Evolutionary conservation across 2,797 vertebrate species (phyloP), one percentile per base, ranked within the genome.

Genomic region (Nannoperca australis): DNA sequence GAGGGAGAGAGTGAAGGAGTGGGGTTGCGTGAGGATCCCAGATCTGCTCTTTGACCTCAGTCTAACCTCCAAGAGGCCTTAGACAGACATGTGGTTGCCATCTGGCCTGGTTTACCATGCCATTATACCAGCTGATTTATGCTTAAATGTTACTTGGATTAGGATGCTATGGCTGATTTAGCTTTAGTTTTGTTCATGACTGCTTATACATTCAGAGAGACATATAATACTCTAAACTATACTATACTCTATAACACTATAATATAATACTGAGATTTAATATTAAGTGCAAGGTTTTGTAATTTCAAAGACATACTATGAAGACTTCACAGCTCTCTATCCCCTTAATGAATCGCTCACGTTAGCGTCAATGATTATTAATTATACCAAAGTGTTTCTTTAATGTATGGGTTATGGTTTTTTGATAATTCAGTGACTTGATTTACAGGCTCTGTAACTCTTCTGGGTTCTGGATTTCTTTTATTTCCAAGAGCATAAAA

Each of bases 31-130:
- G 76, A 82, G 85, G 85, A 90, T 84, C 74, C 72, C 70, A 73
- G 79, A 78, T 76, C 83, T 89, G 87, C 76, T 82, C 87, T 84
- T 89, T 92, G 91, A 92, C 90, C 90, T 79, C 76, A 59, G 59
- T 64, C 64, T 88, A 76, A 93, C 86, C 83, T 85, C 80, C 40
- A 7, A 44, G 70, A 87, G 79, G 84, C 86, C 71, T 76, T 3
- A 78, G 79, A 88, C 78, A 76, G 78, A 85, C 91, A 93, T 91
- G 89, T 93, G 92, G 76, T 51, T 50, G 73, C 85, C 90, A 91
- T 90, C 84, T 90, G 92, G 76, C 70, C 66, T 14, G 70, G 73
- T 64, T 78, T 63, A 74, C 50, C 56, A 11, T 58, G 40, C 66
- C 73, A 68, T 70, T 84, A 80, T 49, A 82, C 60, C 75, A 85